These are phyloP conservation scores for Stegana nigrithorax DNA, from an alignment of 2,888 invertebrate species.

Conservation along the genomic window DNA sequence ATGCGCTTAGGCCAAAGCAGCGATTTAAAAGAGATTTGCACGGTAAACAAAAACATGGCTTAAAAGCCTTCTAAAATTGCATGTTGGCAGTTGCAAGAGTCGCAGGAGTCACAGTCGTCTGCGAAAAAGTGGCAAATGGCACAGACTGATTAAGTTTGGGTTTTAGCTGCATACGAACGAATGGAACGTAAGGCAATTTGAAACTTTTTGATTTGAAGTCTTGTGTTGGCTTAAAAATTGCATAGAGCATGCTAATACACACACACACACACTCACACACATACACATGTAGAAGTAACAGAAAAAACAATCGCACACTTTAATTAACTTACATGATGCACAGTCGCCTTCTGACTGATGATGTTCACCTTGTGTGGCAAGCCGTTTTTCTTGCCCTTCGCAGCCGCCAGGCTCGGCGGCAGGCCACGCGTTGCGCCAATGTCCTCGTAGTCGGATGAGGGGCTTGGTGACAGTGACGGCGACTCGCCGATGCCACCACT, in stretches of 20 bases:
- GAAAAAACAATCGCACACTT: slow-evolving; percentile 25
- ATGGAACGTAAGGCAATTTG: slow-evolving; percentile 8
- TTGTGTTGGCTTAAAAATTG: slow-evolving; percentile 34
- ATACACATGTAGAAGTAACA: slow-evolving; percentile 7
- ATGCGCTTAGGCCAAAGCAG: background rate
- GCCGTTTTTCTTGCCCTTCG: slow-evolving; percentile 68
- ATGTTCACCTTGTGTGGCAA: slow-evolving; percentile 68
- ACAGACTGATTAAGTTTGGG: too few relatives aligned
- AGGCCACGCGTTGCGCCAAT: slow-evolving; percentile 71
- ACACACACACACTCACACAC: slow-evolving; percentile 16
- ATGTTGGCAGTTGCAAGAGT: slow-evolving; percentile 24
- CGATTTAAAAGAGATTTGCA: slow-evolving; percentile 12
- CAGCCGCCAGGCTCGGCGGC: slow-evolving; percentile 56
- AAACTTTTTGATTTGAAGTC: slow-evolving; percentile 31
- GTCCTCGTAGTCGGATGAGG: slow-evolving; percentile 78
- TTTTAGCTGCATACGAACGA: slow-evolving; percentile 6
- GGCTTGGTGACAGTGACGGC: slow-evolving; percentile 73
- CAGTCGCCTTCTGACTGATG: slow-evolving; percentile 74
- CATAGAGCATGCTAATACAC: slow-evolving; percentile 23
- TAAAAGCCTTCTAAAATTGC: slow-evolving; percentile 24
- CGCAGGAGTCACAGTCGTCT: too few relatives aligned
- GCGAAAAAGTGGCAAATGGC: background rate
- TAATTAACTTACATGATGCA: slow-evolving; percentile 75
- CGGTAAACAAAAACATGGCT: slow-evolving; percentile 33
- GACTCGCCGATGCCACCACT: slow-evolving; percentile 73